Conservation (phyloP, 2,888 invertebrate genomes). For the Noctua pronuba region DNA sequence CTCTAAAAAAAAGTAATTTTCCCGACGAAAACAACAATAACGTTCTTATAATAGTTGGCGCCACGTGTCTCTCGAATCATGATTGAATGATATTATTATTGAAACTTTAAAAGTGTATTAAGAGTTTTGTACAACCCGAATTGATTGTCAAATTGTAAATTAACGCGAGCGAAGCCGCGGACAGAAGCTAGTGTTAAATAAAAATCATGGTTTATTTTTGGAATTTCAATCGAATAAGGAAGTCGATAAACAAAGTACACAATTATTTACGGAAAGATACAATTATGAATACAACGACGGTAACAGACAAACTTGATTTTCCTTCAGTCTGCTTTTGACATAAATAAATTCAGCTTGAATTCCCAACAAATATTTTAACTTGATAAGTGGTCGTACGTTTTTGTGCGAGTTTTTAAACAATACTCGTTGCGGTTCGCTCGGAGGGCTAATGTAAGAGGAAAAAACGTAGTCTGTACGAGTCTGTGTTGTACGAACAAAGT, state of each 20-base stretch:
- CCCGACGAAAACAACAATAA: too few relatives aligned
- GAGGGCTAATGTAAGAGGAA: slow-evolving; percentile 15
- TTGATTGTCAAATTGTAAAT: too few relatives aligned
- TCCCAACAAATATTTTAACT: slow-evolving; percentile 54
- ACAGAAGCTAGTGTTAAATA: too few relatives aligned
- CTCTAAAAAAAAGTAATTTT: too few relatives aligned
- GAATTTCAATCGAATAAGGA: not conserved
- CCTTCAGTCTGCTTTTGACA: slow-evolving; percentile 55
- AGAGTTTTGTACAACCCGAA: too few relatives aligned
- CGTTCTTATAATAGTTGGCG: too few relatives aligned
- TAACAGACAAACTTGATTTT: slow-evolving; percentile 50
- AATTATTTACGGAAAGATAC: slow-evolving; percentile 33
- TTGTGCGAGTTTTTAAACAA: slow-evolving; percentile 47
- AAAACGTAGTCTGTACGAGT: slow-evolving; percentile 38
- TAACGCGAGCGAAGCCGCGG: too few relatives aligned
- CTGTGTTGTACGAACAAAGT: slow-evolving; percentile 24
- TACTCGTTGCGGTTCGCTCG: slow-evolving; percentile 17
- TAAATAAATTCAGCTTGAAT: slow-evolving; percentile 54
- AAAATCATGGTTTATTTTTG: not conserved
- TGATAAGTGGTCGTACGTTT: slow-evolving; percentile 53
- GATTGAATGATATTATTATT: too few relatives aligned
- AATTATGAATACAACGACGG: slow-evolving; percentile 38
- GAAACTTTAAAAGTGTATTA: too few relatives aligned
- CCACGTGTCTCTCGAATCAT: too few relatives aligned
- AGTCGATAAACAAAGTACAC: slow-evolving; percentile 22